These are phyloP conservation scores for Gallirallus australis DNA, from an alignment of 2,797 vertebrate genomes.

Conservation along the genomic window DNA sequence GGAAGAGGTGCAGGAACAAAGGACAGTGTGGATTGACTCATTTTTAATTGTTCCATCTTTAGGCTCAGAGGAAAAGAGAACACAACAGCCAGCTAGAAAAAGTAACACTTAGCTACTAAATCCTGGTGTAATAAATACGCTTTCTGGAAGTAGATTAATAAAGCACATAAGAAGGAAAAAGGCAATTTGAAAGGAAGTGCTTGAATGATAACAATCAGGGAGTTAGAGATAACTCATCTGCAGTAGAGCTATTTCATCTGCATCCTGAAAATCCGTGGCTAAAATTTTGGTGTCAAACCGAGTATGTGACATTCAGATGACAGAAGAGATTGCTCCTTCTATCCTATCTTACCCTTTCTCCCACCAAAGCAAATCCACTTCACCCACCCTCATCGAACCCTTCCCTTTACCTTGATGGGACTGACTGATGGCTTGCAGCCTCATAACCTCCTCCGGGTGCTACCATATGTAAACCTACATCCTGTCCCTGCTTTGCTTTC, in stretches of 20 bases:
- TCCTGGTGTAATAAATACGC: background rate
- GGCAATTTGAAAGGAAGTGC: conserved; percentile 13
- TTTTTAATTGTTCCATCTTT: background rate
- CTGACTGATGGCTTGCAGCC: background rate
- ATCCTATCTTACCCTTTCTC: background rate
- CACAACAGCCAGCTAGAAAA: background rate
- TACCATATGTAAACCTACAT: background rate
- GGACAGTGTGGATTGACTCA: background rate
- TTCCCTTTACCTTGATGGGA: background rate
- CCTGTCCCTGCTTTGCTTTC: background rate
- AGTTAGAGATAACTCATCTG: background rate
- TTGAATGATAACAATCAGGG: background rate
- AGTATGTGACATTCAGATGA: background rate
- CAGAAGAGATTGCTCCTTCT: background rate
- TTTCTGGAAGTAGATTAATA: background rate
- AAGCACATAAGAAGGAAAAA: background rate
- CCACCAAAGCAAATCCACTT: background rate
- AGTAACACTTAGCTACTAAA: background rate
- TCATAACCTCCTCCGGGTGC: background rate
- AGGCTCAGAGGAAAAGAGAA: background rate
- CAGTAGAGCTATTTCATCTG: background rate
- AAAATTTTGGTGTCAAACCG: background rate
- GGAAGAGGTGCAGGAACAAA: background rate
- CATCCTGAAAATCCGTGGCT: background rate
- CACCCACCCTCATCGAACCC: fast-evolving